phyloP scores from a whole-genome alignment of 2,888 invertebrate genomes.

The Litoditis marina region DNA sequence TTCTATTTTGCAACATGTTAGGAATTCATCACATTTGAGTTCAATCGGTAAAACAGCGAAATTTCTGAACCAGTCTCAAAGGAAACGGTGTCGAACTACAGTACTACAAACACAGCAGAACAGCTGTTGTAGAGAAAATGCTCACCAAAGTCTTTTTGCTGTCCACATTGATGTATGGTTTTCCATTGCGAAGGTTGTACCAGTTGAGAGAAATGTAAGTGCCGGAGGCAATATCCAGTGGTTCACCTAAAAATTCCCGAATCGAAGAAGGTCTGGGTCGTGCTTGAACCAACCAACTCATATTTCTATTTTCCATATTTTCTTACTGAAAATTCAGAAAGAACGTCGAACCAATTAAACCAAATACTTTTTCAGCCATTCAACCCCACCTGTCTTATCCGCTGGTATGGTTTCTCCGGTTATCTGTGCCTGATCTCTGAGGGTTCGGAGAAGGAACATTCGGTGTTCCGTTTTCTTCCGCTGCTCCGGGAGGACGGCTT shows the following conservation, averaged over 20 bases:
- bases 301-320: background rate
- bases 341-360: background rate
- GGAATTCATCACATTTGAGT: too few relatives aligned
- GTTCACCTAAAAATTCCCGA: constrained; percentile 3
- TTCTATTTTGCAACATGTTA: too few relatives aligned
- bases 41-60: too few relatives aligned
- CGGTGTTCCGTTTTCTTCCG: constrained; percentile 19
- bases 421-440: constrained; percentile 10
- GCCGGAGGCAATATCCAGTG: constrained; percentile 42
- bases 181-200: constrained; percentile 64
- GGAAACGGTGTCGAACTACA: too few relatives aligned
- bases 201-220: constrained; percentile 64
- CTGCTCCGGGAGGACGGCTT: constrained; percentile 29
- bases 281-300: background rate
- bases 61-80: too few relatives aligned
- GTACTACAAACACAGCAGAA: too few relatives aligned
- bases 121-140: too few relatives aligned
- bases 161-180: constrained; percentile 63
- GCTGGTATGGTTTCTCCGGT: constrained; percentile 16
- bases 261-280: too few relatives aligned
- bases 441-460: constrained; percentile 29
- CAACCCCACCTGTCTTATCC: constrained; percentile 3
- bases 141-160: constrained; percentile 21
- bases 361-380: too few relatives aligned
- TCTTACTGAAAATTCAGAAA: background rate